Evolutionary conservation across 1,140 invertebrate species (phyloP).

Genomic region (Teleopsis dalmanni): DNA sequence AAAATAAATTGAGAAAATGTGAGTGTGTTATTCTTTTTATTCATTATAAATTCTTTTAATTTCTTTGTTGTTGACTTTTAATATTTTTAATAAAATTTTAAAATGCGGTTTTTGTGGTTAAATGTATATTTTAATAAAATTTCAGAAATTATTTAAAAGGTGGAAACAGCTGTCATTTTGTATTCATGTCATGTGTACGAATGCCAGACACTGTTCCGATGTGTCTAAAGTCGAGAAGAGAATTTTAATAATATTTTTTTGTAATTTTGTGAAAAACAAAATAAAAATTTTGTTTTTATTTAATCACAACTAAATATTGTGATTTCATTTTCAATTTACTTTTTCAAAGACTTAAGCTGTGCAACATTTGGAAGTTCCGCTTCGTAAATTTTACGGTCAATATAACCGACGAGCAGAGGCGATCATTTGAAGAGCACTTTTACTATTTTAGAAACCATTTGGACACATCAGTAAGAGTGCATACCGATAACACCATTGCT

Average conservation of each 20-base stretch:
- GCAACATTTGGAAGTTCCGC: too few species aligned
- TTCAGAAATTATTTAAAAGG: conserved; percentile 10
- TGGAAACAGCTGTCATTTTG: conserved; percentile 18
- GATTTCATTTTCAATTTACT: too few species aligned
- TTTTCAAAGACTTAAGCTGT: too few species aligned
- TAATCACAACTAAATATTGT: too few species aligned
- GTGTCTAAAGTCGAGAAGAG: conserved; percentile 9
- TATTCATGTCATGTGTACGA: conserved; percentile 16
- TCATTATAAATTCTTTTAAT: too few species aligned
- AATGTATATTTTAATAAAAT: neutral
- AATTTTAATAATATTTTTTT: too few species aligned
- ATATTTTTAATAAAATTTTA: neutral
- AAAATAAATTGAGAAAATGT: neutral
- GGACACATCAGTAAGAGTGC: too few species aligned
- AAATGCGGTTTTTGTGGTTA: conserved; percentile 2
- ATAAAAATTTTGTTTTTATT: too few species aligned
- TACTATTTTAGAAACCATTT: too few species aligned
- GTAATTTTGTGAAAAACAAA: too few species aligned
- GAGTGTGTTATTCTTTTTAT: neutral
- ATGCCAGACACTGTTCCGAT: conserved; percentile 11
- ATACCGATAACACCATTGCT: too few species aligned
- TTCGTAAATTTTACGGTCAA: neutral
- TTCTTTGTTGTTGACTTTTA: neutral
- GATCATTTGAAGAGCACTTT: neutral
- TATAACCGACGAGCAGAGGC: neutral